Evolutionary conservation across 2,888 invertebrate species (phyloP).

Genomic region (Oscheius sp.): DNA sequence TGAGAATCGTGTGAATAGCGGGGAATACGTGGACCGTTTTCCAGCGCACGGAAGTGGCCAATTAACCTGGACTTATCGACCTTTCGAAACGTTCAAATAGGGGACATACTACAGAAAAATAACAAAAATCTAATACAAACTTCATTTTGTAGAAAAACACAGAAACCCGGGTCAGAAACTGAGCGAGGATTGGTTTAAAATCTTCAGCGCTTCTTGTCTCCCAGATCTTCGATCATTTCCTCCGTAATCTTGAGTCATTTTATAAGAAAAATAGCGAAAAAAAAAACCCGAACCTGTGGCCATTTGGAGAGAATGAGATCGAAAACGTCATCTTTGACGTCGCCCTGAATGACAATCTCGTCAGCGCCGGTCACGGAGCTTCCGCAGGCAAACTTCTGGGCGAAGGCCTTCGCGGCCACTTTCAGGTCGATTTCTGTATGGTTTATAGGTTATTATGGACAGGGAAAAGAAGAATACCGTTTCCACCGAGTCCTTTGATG

Average conservation of each 20-base stretch:
- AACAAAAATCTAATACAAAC: too few species aligned
- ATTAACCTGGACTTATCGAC: too few species aligned
- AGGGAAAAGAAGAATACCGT: slow-evolving; percentile 79
- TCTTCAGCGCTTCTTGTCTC: slow-evolving; percentile 62
- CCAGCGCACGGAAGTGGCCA: too few species aligned
- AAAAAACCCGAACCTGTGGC: slow-evolving; percentile 77
- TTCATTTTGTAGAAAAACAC: too few species aligned
- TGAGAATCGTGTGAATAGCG: too few species aligned
- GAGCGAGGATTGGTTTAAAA: too few species aligned
- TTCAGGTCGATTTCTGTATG: slow-evolving; percentile 91
- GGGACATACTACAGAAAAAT: too few species aligned
- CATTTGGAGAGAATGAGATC: slow-evolving; percentile 98
- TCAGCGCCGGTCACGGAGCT: slow-evolving; percentile 94
- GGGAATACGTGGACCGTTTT: too few species aligned
- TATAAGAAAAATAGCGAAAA: background rate
- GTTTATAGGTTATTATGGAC: slow-evolving; percentile 34
- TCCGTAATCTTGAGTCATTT: slow-evolving; percentile 37
- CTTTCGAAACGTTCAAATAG: too few species aligned
- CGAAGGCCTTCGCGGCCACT: slow-evolving; percentile 96
- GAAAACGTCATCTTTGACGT: slow-evolving; percentile 96
- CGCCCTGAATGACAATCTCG: slow-evolving; percentile 93
- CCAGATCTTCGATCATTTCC: slow-evolving; percentile 61
- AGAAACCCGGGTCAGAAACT: too few species aligned
- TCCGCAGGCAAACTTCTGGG: slow-evolving; percentile 97
- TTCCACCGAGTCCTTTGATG: slow-evolving; percentile 92